Conservation (phyloP, 1,140 invertebrate genomes). For the Conus ventricosus region DNA sequence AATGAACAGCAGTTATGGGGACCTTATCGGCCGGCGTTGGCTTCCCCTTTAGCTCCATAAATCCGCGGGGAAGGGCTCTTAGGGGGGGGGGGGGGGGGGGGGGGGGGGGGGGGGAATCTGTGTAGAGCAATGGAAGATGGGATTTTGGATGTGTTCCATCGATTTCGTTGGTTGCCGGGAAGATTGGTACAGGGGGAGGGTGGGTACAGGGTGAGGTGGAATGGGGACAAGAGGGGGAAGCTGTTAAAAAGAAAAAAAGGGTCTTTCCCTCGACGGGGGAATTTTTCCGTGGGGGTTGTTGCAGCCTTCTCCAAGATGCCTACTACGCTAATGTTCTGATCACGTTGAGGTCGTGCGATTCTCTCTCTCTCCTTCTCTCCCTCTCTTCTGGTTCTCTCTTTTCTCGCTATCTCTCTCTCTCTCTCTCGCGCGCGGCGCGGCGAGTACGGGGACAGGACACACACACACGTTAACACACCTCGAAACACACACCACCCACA, state of each 20-base stretch:
- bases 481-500: no score
- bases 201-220: no score
- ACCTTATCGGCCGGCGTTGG: background rate
- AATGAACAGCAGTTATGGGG: background rate
- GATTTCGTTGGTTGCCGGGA: background rate
- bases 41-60: background rate
- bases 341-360: background rate
- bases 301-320: no score
- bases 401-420: background rate
- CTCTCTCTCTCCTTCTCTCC: conserved; percentile 6
- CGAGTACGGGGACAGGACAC: no score
- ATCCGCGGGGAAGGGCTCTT: background rate
- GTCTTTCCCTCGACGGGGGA: no score
- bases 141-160: conserved; percentile 1
- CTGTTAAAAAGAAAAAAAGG: no score
- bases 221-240: no score
- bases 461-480: no score
- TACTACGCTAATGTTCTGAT: no score
- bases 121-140: background rate
- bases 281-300: no score
- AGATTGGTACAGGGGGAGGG: no score
- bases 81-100: background rate
- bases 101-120: background rate
- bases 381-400: conserved; percentile 15
- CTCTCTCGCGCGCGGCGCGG: no score